A percentile compares a stretch with the other conserved stretches of the same genome.
Evolutionary conservation across 2,888 invertebrate species (phyloP).

Genomic region (Emmelina monodactyla): DNA sequence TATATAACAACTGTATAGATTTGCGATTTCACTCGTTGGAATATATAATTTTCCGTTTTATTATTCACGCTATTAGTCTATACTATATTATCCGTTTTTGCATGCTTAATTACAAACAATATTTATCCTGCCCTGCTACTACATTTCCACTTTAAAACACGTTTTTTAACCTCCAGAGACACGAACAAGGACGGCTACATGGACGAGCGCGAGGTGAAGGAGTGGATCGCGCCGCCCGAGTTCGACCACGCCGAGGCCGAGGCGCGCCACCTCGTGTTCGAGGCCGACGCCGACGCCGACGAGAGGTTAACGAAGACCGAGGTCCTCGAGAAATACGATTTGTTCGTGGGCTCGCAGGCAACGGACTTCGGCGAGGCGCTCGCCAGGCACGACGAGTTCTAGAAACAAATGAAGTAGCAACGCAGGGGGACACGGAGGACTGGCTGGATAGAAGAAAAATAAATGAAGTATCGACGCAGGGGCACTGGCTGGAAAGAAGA

Average conservation of each 20-base stretch:
- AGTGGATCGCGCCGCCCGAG: conserved; percentile 95
- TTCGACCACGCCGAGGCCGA: conserved; percentile 98
- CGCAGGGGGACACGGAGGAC: not conserved
- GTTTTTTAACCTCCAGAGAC: no score
- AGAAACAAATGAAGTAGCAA: no score
- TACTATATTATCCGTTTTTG: no score
- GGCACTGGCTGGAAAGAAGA: conserved; percentile 5
- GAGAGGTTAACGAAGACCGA: conserved; percentile 88
- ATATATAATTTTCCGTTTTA: no score
- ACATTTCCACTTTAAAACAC: no score
- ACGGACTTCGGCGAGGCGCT: conserved; percentile 98
- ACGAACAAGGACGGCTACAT: conserved; percentile 90
- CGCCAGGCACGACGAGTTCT: conserved; percentile 95
- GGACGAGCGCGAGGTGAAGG: conserved; percentile 86
- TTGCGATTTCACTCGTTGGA: no score
- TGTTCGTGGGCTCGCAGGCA: conserved; percentile 98
- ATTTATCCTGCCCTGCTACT: no score
- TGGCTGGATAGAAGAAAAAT: not conserved
- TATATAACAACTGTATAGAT: no score
- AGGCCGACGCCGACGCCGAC: conserved; percentile 92
- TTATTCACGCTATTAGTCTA: no score
- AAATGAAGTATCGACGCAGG: no score
- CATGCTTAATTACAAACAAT: no score
- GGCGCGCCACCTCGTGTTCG: conserved; percentile 92
- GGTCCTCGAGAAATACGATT: conserved; percentile 92